These are phyloP conservation scores for Resseliella maxima DNA, from an alignment of 2,888 invertebrate genomes.

Conservation along the genomic window DNA sequence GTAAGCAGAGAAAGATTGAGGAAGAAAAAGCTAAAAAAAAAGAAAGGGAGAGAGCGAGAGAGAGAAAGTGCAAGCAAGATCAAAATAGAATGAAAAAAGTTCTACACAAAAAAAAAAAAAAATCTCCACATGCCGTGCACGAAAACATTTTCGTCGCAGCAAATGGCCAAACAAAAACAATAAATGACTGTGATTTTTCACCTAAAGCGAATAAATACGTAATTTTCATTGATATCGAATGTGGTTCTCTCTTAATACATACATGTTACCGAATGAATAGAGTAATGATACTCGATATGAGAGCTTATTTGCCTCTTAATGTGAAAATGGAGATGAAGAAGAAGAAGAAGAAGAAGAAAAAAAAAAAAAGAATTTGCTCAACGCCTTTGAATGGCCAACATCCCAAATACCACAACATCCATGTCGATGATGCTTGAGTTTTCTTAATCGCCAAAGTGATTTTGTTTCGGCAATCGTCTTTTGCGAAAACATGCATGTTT, in stretches of 20 bases:
- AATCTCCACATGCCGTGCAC: neutral
- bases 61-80: too few species aligned
- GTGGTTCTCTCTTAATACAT: neutral
- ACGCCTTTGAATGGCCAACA: neutral
- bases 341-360: neutral
- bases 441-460: conserved; percentile 8
- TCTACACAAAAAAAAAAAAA: neutral
- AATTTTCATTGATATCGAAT: conserved; percentile 2
- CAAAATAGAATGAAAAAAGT: neutral
- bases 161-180: neutral
- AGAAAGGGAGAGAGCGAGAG: neutral
- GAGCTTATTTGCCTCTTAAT: neutral
- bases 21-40: too few species aligned
- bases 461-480: neutral
- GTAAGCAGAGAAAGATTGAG: too few species aligned
- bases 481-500: neutral
- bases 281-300: conserved; percentile 1
- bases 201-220: conserved; percentile 49
- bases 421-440: neutral
- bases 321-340: neutral
- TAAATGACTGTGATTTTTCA: conserved; percentile 55
- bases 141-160: too few species aligned
- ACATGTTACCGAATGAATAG: neutral
- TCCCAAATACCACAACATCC: neutral
- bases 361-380: neutral